Evolutionary conservation across 2,113 vertebrate genomes (phyloP).

Genomic region (Odocoileus hemionus): DNA sequence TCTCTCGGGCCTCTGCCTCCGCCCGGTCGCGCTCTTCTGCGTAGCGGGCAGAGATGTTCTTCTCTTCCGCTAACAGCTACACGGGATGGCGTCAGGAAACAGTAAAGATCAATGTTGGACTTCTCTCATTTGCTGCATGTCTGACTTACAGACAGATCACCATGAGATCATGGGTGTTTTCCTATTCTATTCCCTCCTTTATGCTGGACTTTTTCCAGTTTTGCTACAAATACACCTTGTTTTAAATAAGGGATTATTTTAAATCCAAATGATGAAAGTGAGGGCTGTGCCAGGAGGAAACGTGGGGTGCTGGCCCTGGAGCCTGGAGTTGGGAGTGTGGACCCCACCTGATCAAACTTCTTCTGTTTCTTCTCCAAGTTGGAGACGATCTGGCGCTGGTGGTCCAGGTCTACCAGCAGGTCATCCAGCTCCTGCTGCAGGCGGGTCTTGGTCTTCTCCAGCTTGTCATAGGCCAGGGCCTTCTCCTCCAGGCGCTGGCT

Average conservation of each 20-base stretch:
- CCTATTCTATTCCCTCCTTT: not conserved
- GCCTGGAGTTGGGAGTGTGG: rapidly evolving
- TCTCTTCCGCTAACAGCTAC: conserved; percentile 96
- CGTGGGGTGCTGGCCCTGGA: rapidly evolving
- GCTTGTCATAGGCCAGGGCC: conserved; percentile 91
- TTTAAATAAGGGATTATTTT: not conserved
- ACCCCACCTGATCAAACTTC: conserved; percentile 95
- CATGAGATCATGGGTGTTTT: not conserved
- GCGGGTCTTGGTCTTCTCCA: conserved; percentile 97
- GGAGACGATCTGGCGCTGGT: conserved; percentile 96
- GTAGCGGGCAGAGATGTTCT: conserved; percentile 92
- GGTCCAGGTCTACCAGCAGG: conserved; percentile 94
- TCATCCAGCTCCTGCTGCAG: conserved; percentile 98
- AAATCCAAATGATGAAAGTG: not conserved
- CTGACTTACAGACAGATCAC: not conserved
- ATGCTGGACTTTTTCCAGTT: not conserved
- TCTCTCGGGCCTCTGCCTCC: conserved; percentile 95
- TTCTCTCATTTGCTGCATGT: rapidly evolving
- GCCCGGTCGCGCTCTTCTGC: conserved; percentile 96
- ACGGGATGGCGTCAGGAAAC: not conserved
- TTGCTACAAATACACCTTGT: not conserved
- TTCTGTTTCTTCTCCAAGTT: conserved; percentile 99
- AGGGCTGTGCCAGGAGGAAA: not conserved
- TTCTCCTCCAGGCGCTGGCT: conserved; percentile 95
- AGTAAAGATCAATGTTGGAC: rapidly evolving